Base-by-base conservation (phyloP, 2,888 invertebrate species). In the Drosophila demipolita region DNA sequence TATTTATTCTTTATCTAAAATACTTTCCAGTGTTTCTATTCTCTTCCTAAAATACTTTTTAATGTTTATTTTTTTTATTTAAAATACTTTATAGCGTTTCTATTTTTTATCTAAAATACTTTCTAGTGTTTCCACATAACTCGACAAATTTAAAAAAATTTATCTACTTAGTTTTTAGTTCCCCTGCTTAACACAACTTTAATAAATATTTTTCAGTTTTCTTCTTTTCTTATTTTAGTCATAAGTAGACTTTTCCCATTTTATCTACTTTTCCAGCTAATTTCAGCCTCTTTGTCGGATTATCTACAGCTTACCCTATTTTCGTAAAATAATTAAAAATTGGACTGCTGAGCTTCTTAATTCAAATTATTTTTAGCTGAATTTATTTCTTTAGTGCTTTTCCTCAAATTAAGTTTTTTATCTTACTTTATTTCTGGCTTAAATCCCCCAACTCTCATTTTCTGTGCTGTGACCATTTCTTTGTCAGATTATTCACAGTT, bases 401-500 rank as follows among this genome's bases (percentile, higher is more conserved):
- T n/a, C n/a, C 12, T 12, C 5, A 59, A 11, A 17, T 12, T 12
- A 45, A 15, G 15, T 26, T 23, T 36, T n/a, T 12, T 35, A 32
- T 48, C 9, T 32, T 6, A 32, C 29, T 67, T 5, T 12, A 52
- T 20, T 48, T 48, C 2, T 2, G 45, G 20, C 15, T 36, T 20
- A 17, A 29, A 33, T 17, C 15, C 17, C 3, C 7, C 29, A 29
- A 29, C 36, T 60, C 32, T 5, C 15, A 20, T 35, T n/a, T 23
- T 23, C 26, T 26, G 20, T 35, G 11, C 23, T 20, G 4, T 38
- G 23, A 23, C 5, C 32, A 35, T 17, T 29, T 52, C 65, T 66
- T 66, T 66, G 66, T 66, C 66, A 54, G 66, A 52, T 66, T 66
- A 66, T 54, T 53, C 48, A 15, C 36, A 48, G 53, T 20, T 68